A percentile compares a stretch with the other conserved stretches of the same genome.
These are phyloP conservation scores for Danio kyathit DNA, from an alignment of 2,797 vertebrate species.

Conservation along the genomic window DNA sequence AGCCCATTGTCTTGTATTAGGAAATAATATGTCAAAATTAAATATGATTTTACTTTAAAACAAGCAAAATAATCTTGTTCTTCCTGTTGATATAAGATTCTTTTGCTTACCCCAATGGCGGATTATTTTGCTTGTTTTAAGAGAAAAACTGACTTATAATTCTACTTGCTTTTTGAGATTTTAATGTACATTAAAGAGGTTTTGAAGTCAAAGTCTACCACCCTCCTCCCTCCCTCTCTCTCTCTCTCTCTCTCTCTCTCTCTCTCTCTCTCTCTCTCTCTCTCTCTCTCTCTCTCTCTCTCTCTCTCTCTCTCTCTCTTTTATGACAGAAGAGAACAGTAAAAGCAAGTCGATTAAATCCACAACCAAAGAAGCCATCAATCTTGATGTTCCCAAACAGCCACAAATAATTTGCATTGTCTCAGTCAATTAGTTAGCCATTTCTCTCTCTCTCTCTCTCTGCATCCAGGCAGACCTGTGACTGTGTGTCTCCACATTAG, in stretches of 20 bases:
- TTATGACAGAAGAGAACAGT: conserved; percentile 33
- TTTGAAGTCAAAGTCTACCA: conserved; percentile 30
- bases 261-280: background rate
- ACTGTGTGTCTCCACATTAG: conserved; percentile 62
- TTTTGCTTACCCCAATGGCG: no score
- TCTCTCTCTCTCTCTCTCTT: background rate
- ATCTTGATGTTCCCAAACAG: conserved; percentile 74
- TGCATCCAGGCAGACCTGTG: conserved; percentile 35
- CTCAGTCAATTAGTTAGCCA: conserved; percentile 72
- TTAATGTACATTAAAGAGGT: no score
- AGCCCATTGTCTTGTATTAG: no score
- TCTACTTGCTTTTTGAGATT: no score
- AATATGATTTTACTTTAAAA: no score
- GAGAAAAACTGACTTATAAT: no score
- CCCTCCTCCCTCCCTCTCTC: conserved; percentile 14
- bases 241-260: background rate
- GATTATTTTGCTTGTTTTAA: no score
- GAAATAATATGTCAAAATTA: no score
- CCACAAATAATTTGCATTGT: conserved; percentile 77
- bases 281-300: background rate
- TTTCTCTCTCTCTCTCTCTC: conserved; percentile 64
- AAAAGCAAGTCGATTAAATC: conserved; percentile 57
- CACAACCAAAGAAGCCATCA: conserved; percentile 66
- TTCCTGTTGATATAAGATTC: no score
- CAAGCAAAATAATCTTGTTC: no score